Conservation (phyloP, 2,797 vertebrate genomes). For the Percopsis omiscomaycus region DNA sequence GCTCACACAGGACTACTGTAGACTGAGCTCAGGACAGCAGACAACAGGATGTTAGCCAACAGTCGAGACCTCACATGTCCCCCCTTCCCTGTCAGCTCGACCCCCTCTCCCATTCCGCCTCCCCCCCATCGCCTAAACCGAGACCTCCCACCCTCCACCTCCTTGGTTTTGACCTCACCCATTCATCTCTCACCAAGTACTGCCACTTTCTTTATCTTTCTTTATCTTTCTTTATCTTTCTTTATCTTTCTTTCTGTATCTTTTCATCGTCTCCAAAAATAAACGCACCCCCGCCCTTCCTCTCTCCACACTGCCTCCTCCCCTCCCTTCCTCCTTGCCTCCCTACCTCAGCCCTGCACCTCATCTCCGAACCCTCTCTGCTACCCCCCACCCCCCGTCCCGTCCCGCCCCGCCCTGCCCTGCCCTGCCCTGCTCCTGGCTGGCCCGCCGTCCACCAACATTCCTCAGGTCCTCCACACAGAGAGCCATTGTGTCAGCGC, state of each 20-base stretch:
- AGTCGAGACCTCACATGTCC: too few relatives aligned
- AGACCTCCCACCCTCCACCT: not conserved
- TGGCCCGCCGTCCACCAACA: conserved; percentile 68
- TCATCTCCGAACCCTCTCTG: conserved; percentile 17
- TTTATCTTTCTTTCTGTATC: conserved; percentile 3
- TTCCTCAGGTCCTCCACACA: conserved; percentile 74
- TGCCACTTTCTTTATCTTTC: not conserved
- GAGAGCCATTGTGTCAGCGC: conserved; percentile 74
- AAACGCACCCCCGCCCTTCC: conserved; percentile 18
- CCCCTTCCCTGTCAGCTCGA: not conserved
- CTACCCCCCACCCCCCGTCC: conserved; percentile 42
- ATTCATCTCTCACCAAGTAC: not conserved
- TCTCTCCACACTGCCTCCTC: conserved; percentile 1
- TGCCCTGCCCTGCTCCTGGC: conserved; percentile 39
- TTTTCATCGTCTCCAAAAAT: not conserved
- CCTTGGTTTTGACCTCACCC: not conserved
- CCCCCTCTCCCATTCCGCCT: not conserved
- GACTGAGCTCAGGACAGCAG: not conserved
- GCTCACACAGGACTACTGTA: too few relatives aligned
- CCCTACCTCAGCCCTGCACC: not conserved
- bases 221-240: conserved; percentile 4
- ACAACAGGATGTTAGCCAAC: too few relatives aligned
- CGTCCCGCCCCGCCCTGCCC: conserved; percentile 46
- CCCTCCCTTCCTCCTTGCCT: conserved; percentile 7
- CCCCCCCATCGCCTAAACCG: not conserved